Evolutionary conservation across 2,888 invertebrate species (phyloP).

Genomic region (Parnassius smintheus): DNA sequence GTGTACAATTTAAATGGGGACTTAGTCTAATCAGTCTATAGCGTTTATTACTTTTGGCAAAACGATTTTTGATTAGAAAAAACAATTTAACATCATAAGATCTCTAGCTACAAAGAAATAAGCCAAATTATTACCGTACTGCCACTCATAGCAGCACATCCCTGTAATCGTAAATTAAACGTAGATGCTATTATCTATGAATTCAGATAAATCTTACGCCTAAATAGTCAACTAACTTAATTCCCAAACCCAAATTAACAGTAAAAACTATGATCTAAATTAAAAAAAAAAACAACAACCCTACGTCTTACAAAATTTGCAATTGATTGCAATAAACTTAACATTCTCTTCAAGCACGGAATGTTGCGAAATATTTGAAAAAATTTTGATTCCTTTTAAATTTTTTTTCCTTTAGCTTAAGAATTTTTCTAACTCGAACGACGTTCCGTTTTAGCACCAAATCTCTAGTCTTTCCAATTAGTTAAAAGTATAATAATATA

Average conservation of each 20-base stretch:
- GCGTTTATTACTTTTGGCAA: constrained; percentile 79
- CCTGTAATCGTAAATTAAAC: constrained; percentile 77
- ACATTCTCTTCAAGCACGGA: constrained; percentile 64
- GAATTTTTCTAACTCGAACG: constrained; percentile 55
- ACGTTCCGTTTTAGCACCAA: constrained; percentile 79
- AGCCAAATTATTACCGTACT: constrained; percentile 61
- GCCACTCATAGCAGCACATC: constrained; percentile 72
- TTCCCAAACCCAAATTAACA: constrained; percentile 81
- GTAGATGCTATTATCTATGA: constrained; percentile 72
- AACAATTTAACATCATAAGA: constrained; percentile 44
- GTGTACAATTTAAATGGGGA: constrained; percentile 76
- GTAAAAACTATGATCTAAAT: constrained; percentile 72
- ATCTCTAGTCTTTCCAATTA: constrained; percentile 78
- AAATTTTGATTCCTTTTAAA: constrained; percentile 52
- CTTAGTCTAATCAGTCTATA: constrained; percentile 82
- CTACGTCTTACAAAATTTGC: constrained; percentile 69
- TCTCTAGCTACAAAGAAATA: constrained; percentile 48
- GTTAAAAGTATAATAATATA: constrained; percentile 70
- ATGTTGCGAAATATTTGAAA: constrained; percentile 66
- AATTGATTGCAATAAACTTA: constrained; percentile 76
- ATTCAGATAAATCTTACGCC: constrained; percentile 78
- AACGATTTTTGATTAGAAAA: constrained; percentile 51
- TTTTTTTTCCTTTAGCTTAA: constrained; percentile 43
- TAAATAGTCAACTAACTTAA: constrained; percentile 76
- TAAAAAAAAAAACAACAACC: constrained; percentile 75